phyloP scores from a whole-genome alignment of 2,888 invertebrate species.

The Rotaria sp. region DNA sequence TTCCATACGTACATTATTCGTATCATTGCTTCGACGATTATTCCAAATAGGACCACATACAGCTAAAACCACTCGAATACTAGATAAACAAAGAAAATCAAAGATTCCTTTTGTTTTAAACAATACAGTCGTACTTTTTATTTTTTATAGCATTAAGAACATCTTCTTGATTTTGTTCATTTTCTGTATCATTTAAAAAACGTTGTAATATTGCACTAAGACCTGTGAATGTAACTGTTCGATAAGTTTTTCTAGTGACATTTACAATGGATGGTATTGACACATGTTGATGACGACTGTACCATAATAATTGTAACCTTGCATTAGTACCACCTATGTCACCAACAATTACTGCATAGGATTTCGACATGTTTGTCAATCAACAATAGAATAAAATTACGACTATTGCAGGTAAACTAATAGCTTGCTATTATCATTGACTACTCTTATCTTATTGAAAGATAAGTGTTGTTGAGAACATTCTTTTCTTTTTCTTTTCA shows the following conservation, averaged over 20 bases:
- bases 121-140: background rate
- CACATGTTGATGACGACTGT: background rate
- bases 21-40: constrained; percentile 16
- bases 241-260: constrained; percentile 5
- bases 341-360: background rate
- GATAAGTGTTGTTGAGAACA: background rate
- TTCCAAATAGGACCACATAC: constrained; percentile 25
- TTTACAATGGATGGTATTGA: background rate
- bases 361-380: background rate
- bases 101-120: background rate
- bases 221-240: background rate
- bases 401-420: background rate
- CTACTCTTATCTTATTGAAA: background rate
- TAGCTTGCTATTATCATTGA: background rate
- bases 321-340: constrained; percentile 21
- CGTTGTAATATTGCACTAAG: background rate
- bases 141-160: background rate
- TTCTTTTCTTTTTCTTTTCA: background rate
- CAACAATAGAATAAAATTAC: background rate
- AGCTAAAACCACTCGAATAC: background rate
- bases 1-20: constrained; percentile 17
- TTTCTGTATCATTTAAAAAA: background rate
- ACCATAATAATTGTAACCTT: background rate
- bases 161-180: background rate
- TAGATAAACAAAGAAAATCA: background rate